Percentiles rank a stretch among this genome's conserved stretches.
phyloP scores from a whole-genome alignment of 2,113 vertebrate genomes.

The Pteronura brasiliensis region DNA sequence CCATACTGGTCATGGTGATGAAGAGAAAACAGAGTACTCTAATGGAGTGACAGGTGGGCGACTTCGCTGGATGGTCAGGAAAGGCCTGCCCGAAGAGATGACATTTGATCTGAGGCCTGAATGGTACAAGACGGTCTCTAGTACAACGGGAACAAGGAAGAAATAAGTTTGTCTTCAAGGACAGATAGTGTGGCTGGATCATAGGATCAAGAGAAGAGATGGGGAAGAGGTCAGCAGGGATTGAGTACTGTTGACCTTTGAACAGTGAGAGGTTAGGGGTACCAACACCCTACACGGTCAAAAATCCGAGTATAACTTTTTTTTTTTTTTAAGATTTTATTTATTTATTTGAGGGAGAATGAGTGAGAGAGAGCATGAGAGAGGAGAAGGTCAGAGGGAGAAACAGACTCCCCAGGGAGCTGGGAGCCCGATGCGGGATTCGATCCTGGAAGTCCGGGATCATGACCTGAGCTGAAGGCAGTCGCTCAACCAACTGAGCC shows the following conservation, averaged over 20 bases:
- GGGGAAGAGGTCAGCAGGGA: neutral
- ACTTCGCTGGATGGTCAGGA: neutral
- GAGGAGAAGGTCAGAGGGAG: no score
- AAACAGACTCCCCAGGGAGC: no score
- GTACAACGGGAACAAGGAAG: neutral
- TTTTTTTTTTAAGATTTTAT: no score
- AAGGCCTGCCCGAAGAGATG: neutral
- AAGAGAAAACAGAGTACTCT: neutral
- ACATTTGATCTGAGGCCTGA: neutral
- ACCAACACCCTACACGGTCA: neutral
- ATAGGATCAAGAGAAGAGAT: no score
- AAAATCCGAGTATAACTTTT: neutral
- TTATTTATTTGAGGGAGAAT: no score
- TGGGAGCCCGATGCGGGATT: no score
- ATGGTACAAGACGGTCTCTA: neutral
- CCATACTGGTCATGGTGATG: neutral
- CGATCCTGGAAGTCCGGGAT: no score
- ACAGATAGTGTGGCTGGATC: neutral
- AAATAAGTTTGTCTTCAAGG: neutral
- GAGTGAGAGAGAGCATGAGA: no score
- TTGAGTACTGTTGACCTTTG: neutral
- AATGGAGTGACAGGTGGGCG: neutral
- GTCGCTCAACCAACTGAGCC: no score
- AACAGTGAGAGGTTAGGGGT: neutral
- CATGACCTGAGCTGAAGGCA: no score